Evolutionary conservation across 2,797 vertebrate species (phyloP).

Genomic region (Luscinia megarhynchos): DNA sequence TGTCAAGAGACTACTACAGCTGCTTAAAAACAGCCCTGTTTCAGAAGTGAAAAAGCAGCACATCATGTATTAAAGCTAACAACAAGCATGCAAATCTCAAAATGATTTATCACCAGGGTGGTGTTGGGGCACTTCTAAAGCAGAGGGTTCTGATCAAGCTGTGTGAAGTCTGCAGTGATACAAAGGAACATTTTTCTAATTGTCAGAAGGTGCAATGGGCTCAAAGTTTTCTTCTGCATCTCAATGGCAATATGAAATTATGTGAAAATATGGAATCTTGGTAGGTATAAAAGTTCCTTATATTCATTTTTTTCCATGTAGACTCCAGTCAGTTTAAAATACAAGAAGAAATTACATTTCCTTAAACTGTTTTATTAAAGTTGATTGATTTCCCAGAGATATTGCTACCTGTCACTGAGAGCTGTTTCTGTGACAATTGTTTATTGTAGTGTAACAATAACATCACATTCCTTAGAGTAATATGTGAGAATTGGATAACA

Average conservation of each 20-base stretch:
- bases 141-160: slow-evolving; percentile 23
- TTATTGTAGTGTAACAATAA: not conserved
- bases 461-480: not conserved
- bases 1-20: slow-evolving; percentile 5
- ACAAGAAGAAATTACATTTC: not conserved
- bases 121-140: not conserved
- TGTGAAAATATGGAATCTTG: not conserved
- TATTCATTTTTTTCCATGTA: not conserved
- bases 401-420: not conserved
- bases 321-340: not conserved
- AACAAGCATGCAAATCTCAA: slow-evolving; percentile 5
- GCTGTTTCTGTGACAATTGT: not conserved
- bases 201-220: not conserved
- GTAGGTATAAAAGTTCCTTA: not conserved
- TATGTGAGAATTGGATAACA: not conserved
- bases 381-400: not conserved
- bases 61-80: slow-evolving; percentile 35
- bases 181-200: not conserved
- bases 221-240: not conserved
- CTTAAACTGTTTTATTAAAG: not conserved
- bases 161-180: slow-evolving; percentile 31
- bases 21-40: slow-evolving; percentile 41
- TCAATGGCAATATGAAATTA: not conserved
- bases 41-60: slow-evolving; percentile 26
- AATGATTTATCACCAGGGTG: slow-evolving; percentile 43